Conservation (phyloP, 1,140 invertebrate genomes). For the Drosophila pallidifrons region DNA sequence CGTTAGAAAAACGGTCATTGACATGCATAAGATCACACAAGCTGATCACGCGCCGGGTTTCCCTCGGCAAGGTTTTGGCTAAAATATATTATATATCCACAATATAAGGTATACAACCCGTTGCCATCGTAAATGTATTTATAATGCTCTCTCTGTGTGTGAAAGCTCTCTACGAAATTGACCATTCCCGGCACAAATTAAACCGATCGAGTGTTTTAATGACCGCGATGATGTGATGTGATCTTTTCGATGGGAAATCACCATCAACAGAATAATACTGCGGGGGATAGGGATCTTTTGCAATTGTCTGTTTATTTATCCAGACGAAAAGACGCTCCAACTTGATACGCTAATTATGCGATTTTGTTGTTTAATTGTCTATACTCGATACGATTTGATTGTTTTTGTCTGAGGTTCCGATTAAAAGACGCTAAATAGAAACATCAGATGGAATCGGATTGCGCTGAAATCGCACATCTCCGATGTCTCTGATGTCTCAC, state of each 20-base stretch:
- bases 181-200: slow-evolving; percentile 51
- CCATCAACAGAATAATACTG: not conserved
- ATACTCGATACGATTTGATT: not conserved
- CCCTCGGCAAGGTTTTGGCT: slow-evolving; percentile 34
- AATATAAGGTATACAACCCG: slow-evolving; percentile 23
- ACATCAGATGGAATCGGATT: slow-evolving; percentile 7
- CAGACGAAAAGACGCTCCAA: slow-evolving; percentile 10
- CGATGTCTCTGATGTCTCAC: slow-evolving; percentile 7
- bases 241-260: slow-evolving; percentile 29
- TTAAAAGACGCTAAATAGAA: slow-evolving; percentile 27
- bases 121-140: slow-evolving; percentile 10
- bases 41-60: slow-evolving; percentile 66
- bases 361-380: slow-evolving; percentile 30
- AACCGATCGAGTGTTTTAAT: slow-evolving; percentile 45
- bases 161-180: slow-evolving; percentile 62
- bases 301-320: slow-evolving; percentile 35
- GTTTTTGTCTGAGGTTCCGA: slow-evolving; percentile 4
- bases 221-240: slow-evolving; percentile 30
- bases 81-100: slow-evolving; percentile 4
- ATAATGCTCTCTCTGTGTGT: slow-evolving; percentile 19
- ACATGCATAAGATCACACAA: slow-evolving; percentile 58
- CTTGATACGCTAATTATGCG: slow-evolving; percentile 41
- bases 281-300: slow-evolving; percentile 2
- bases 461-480: not conserved
- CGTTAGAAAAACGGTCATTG: slow-evolving; percentile 63